Conservation (phyloP, 2,888 invertebrate genomes). For the Callyntrura sp. region DNA sequence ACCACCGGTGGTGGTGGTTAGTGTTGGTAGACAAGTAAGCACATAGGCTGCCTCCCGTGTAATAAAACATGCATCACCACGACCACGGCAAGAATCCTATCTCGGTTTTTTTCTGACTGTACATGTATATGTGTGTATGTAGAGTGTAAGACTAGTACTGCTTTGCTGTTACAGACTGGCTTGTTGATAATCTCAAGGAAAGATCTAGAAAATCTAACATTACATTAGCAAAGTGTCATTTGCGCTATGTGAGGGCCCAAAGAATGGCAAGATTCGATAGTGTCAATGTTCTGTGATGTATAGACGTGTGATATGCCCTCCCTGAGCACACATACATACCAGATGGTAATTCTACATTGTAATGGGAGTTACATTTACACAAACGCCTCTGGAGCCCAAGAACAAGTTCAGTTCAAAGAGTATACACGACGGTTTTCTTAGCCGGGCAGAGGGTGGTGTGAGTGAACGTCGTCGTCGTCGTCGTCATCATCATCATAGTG, state of each 20-base stretch:
- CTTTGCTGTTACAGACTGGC: constrained; percentile 4
- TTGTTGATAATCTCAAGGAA: constrained; percentile 74
- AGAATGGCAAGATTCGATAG: constrained; percentile 84
- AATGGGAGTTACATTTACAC: constrained; percentile 51
- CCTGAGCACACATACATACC: constrained; percentile 74
- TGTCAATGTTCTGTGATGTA: constrained; percentile 84
- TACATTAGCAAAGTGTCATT: constrained; percentile 84
- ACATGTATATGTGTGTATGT: too few relatives aligned
- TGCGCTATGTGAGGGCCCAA: constrained; percentile 81
- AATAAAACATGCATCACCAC: constrained; percentile 71
- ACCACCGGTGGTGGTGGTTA: constrained; percentile 38
- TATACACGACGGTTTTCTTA: constrained; percentile 51
- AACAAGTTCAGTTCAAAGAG: constrained; percentile 35
- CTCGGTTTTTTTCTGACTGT: constrained; percentile 29
- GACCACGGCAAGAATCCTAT: constrained; percentile 66
- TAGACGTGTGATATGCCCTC: constrained; percentile 83
- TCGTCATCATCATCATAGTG: constrained; percentile 51
- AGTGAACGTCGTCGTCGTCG: too few relatives aligned
- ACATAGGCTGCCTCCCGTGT: constrained; percentile 22
- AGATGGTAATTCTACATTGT: constrained; percentile 68
- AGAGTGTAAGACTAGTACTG: background rate
- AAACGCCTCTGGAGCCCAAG: constrained; percentile 27
- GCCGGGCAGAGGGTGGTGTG: too few relatives aligned
- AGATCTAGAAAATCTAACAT: constrained; percentile 83
- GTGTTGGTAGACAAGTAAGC: constrained; percentile 40